phyloP scores from a whole-genome alignment of 2,888 invertebrate genomes.

The Latrodectus hesperus region DNA sequence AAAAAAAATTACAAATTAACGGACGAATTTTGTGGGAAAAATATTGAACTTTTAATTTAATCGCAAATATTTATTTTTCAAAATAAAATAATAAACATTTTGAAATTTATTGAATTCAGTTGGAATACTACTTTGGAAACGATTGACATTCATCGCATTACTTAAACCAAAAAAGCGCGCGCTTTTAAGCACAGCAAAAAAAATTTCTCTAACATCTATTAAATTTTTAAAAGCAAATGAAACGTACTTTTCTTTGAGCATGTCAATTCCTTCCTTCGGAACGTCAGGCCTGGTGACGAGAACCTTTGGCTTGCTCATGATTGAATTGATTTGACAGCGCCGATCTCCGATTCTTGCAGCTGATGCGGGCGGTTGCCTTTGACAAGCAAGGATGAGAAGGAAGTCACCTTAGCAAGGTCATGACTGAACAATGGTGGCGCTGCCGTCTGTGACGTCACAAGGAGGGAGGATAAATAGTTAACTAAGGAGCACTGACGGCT shows the following conservation, averaged over 20 bases:
- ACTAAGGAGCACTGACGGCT: no score
- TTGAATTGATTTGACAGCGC: neutral
- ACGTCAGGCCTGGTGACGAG: slow-evolving; percentile 83
- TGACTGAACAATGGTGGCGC: slow-evolving; percentile 17
- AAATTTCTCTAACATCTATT: no score
- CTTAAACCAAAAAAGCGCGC: no score
- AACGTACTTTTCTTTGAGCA: slow-evolving; percentile 76
- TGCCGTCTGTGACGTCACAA: slow-evolving; percentile 18
- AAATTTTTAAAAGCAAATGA: neutral
- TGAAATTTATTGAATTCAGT: no score
- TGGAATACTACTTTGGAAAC: no score
- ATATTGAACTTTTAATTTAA: no score
- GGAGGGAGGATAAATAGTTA: neutral
- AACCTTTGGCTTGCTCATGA: slow-evolving; percentile 79
- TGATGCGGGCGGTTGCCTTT: slow-evolving; percentile 3
- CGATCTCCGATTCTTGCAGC: neutral
- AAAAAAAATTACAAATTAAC: no score
- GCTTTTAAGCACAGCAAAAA: no score
- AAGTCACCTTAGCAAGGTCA: slow-evolving; percentile 63
- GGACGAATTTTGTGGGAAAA: no score
- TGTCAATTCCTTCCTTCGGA: slow-evolving; percentile 80
- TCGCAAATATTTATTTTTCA: no score
- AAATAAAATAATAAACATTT: no score
- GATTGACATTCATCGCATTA: no score
- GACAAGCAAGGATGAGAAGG: slow-evolving; percentile 32